Percentiles rank a stretch among this genome's conserved stretches.
phyloP scores from a whole-genome alignment of 2,113 vertebrate species.

The Columba janthina region DNA sequence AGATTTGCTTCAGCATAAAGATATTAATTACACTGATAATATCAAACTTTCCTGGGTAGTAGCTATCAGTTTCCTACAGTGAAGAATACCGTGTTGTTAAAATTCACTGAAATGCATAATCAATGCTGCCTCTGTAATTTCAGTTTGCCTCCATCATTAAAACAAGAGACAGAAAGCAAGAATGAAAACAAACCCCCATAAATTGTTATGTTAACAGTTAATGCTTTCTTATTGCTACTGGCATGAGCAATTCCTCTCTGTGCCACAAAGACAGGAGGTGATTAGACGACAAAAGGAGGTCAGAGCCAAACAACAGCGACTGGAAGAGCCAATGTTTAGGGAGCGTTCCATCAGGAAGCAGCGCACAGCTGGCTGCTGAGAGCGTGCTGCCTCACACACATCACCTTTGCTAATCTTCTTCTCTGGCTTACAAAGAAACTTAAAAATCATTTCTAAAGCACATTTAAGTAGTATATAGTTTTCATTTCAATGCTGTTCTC shows the following conservation, averaged over 20 bases:
- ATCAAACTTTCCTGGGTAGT: conserved; percentile 22
- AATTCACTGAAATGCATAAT: not conserved
- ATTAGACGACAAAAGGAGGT: not conserved
- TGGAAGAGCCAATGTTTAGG: not conserved
- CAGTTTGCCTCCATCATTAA: conserved; percentile 19
- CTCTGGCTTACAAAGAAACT: not conserved
- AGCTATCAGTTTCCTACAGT: conserved; percentile 31
- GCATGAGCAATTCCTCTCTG: not conserved
- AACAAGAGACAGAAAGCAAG: conserved; percentile 26
- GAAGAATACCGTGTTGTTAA: conserved; percentile 8
- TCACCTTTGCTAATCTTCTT: not conserved
- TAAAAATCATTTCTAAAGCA: not conserved
- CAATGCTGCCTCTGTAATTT: conserved; percentile 1
- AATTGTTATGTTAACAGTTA: not conserved
- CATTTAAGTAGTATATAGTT: not conserved
- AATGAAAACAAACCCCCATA: not conserved
- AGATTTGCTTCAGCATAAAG: conserved; percentile 27
- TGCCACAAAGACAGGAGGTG: not conserved
- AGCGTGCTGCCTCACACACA: not conserved
- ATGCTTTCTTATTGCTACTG: not conserved
- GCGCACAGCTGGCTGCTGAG: not conserved
- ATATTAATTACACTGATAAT: conserved; percentile 58
- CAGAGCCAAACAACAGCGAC: not conserved
- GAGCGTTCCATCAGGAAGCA: not conserved
- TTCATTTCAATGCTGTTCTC: not conserved